Evolutionary conservation across 2,888 invertebrate species (phyloP), one percentile per base, ranked within the genome.

Genomic region (Pristionchus japonicus): DNA sequence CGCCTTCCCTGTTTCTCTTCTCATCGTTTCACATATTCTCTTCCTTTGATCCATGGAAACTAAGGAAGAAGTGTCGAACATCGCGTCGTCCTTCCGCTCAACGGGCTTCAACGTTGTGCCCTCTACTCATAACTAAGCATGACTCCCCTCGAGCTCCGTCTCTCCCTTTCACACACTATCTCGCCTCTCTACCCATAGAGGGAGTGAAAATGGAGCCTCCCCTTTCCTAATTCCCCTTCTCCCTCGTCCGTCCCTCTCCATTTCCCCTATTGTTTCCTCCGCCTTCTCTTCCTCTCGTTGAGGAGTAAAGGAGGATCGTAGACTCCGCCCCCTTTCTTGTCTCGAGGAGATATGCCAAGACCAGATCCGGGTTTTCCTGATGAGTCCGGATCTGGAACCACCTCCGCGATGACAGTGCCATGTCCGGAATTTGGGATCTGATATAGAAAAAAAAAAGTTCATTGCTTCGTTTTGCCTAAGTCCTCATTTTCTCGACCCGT

Each of bases 191-290:
- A 34, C 31, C 20, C 70, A 74, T 37, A 74, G n/a, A n/a, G n/a
- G n/a, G n/a, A n/a, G n/a, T n/a, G n/a, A n/a, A n/a, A 7, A 31
- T 34, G 57, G 34, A 20, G 52, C 20, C 82, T 52, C 37, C 34
- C 64, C 40, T 43, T 64, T 49, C 49, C 67, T 64, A 64, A 40
- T 64, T 85, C 67, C 43, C 20, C 64, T 17, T 85, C 85, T 61
- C 37, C n/a, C 40, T 57, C 84, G n/a, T 23, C 57, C 40, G 40
- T 23, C 23, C 34, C 77, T 77, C 77, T 47, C 77, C 77, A 43
- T 74, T 74, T 74, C n/a, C 23, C 49, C 74, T 40, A 74, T 77
- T 47, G 70, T 70, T 70, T 70, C 70, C 70, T 70, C 67, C 27
- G 7, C 34, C 27, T 64, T 34, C 70, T 70, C 70, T 31, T 37